Evolutionary conservation across 1,140 invertebrate species (phyloP).

Genomic region (Atta colombica): DNA sequence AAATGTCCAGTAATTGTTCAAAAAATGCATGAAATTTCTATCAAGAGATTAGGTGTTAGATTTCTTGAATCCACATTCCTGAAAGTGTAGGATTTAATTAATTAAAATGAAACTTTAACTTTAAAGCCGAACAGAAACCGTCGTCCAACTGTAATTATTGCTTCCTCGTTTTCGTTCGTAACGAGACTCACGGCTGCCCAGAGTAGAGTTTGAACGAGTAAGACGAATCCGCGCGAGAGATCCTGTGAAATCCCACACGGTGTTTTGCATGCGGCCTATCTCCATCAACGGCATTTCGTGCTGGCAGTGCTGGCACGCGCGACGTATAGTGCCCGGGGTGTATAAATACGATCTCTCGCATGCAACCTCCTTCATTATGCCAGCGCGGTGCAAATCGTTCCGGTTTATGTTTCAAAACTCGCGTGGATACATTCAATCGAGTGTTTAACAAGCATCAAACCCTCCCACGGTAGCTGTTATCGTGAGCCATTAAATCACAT

Average conservation of each 20-base stretch:
- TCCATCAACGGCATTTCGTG: constrained; percentile 74
- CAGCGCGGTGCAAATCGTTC: constrained; percentile 67
- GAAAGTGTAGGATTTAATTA: neutral
- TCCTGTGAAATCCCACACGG: constrained; percentile 74
- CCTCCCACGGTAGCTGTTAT: constrained; percentile 67
- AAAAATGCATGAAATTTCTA: too few relatives aligned
- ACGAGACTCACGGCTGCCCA: constrained; percentile 13
- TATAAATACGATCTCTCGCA: constrained; percentile 76
- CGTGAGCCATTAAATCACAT: constrained; percentile 22
- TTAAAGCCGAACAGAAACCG: neutral
- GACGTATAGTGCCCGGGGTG: constrained; percentile 72
- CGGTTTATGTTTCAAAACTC: constrained; percentile 74
- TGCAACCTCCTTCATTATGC: constrained; percentile 74
- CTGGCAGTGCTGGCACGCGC: constrained; percentile 73
- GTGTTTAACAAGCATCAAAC: constrained; percentile 64
- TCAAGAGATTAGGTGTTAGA: neutral
- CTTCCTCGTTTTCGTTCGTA: constrained; percentile 34
- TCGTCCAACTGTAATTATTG: constrained; percentile 40
- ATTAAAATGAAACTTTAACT: constrained; percentile 8
- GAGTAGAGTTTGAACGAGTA: constrained; percentile 53
- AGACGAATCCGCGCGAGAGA: constrained; percentile 55
- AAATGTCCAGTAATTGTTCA: too few relatives aligned
- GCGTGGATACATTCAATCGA: constrained; percentile 68
- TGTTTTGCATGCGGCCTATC: constrained; percentile 74
- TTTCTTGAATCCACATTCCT: neutral